phyloP scores from a whole-genome alignment of 2,113 vertebrate species.

The Halichoerus grypus region DNA sequence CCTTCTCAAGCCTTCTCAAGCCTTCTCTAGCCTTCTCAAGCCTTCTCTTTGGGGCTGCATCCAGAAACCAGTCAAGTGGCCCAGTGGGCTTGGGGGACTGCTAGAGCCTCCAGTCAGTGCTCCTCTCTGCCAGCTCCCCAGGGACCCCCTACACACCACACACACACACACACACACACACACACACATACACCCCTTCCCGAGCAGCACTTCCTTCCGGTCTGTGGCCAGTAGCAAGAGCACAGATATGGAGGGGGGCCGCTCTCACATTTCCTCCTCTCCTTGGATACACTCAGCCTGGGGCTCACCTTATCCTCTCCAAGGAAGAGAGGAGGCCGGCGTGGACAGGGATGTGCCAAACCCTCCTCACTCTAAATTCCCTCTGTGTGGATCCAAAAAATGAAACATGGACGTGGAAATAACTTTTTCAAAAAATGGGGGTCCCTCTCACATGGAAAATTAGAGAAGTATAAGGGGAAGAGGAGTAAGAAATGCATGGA shows the following conservation, averaged over 20 bases:
- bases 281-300: neutral
- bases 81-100: neutral
- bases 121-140: neutral
- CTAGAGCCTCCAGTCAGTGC: neutral
- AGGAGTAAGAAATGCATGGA: neutral
- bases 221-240: neutral
- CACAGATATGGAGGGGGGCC: fast-evolving
- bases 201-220: neutral
- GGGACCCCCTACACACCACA: neutral
- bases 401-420: neutral
- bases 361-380: neutral
- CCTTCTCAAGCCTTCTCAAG: neutral
- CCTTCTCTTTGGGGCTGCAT: neutral
- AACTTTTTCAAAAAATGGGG: neutral
- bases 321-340: neutral
- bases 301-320: neutral
- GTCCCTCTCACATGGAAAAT: neutral
- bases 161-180: neutral
- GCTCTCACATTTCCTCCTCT: neutral
- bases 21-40: neutral
- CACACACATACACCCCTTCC: neutral
- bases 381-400: neutral
- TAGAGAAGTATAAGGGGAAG: neutral
- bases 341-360: neutral
- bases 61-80: neutral